phyloP scores from a whole-genome alignment of 2,113 vertebrate species.

The Crotalus helleri region DNA sequence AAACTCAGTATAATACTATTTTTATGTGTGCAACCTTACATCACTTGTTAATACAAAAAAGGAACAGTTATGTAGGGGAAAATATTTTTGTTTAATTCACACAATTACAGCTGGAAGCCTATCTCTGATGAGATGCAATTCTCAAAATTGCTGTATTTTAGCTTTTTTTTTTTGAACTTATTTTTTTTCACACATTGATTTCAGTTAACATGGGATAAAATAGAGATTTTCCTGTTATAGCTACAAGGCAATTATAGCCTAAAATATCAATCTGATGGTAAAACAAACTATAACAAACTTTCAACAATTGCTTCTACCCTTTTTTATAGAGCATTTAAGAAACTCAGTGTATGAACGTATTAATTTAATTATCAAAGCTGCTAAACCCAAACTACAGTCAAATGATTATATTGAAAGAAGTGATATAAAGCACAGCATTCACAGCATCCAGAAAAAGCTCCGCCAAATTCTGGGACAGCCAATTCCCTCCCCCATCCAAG shows the following conservation, averaged over 20 bases:
- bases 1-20: not conserved
- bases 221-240: not conserved
- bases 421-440: conserved; percentile 69
- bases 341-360: conserved; percentile 66
- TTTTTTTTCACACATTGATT: not conserved
- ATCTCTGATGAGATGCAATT: not conserved
- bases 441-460: conserved; percentile 71
- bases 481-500: conserved; percentile 72
- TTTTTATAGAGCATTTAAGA: conserved; percentile 68
- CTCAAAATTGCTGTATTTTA: not conserved
- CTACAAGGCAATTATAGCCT: not conserved
- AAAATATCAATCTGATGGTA: too few species aligned
- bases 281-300: not conserved
- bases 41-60: not conserved
- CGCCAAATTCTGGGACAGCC: conserved; percentile 68
- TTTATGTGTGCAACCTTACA: not conserved
- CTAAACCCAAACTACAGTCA: conserved; percentile 66
- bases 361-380: conserved; percentile 64
- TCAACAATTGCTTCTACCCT: not conserved
- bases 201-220: not conserved
- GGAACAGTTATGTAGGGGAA: not conserved
- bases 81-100: not conserved
- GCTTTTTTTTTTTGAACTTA: not conserved
- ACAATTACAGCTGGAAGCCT: not conserved
- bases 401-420: conserved; percentile 68